Percentiles rank a stretch among this genome's conserved stretches.
phyloP scores from a whole-genome alignment of 1,140 invertebrate species.

The Bacillus rossius region DNA sequence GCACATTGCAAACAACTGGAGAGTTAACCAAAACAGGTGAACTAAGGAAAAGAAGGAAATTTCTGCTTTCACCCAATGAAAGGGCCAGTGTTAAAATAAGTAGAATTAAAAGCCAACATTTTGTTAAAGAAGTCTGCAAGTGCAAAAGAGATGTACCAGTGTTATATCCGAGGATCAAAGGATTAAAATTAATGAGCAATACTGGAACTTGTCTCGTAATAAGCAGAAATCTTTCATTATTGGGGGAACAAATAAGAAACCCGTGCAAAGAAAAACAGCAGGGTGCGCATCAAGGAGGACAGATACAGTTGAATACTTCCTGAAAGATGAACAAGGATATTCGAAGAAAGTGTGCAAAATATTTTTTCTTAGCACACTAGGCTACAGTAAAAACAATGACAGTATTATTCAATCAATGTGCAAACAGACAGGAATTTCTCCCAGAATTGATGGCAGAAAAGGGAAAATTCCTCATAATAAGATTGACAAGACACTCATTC shows the following conservation, averaged over 20 bases:
- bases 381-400: conserved; percentile 20
- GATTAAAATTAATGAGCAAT: background rate
- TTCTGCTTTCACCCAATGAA: no score
- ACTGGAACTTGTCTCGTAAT: conserved; percentile 16
- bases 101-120: no score
- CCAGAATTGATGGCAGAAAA: conserved; percentile 14
- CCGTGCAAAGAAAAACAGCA: conserved; percentile 5
- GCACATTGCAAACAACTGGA: no score
- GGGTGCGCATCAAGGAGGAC: background rate
- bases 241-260: background rate
- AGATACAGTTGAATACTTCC: background rate
- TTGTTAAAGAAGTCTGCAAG: no score
- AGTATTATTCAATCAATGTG: conserved; percentile 16
- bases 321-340: background rate
- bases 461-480: conserved; percentile 14
- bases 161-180: background rate
- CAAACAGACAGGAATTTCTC: conserved; percentile 25
- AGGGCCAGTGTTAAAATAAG: no score
- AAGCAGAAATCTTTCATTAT: conserved; percentile 9
- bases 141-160: background rate
- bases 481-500: conserved; percentile 16
- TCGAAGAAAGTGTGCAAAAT: conserved; percentile 19
- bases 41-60: no score
- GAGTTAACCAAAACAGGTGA: no score
- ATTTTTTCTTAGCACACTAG: conserved; percentile 22